Evolutionary conservation across 2,113 vertebrate species (phyloP).

Genomic region (Alaudala cheleensis): DNA sequence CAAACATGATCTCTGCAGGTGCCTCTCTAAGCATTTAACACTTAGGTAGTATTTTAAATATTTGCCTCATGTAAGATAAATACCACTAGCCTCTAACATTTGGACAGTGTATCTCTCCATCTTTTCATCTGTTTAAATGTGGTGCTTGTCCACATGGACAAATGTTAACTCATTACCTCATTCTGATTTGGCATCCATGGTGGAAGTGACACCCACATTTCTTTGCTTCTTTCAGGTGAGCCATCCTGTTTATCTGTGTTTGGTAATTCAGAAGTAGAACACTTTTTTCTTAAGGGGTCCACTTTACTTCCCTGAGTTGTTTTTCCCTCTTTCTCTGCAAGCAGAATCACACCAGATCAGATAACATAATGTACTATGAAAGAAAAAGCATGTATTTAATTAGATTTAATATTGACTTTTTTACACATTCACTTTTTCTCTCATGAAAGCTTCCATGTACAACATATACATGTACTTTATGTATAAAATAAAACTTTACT

Average conservation of each 20-base stretch:
- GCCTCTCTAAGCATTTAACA: background rate
- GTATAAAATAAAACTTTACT: background rate
- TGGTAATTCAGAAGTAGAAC: background rate
- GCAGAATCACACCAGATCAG: background rate
- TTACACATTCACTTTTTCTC: background rate
- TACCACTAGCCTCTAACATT: constrained; percentile 21
- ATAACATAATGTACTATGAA: background rate
- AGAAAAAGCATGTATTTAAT: background rate
- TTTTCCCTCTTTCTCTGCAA: constrained; percentile 60
- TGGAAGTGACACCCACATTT: background rate
- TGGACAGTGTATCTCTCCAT: background rate
- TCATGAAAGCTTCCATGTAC: background rate
- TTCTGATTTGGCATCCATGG: constrained; percentile 13
- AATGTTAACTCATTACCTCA: constrained; percentile 48
- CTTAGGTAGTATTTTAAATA: constrained; percentile 27
- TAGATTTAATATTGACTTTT: background rate
- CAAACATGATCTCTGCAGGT: background rate
- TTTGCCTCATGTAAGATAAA: constrained; percentile 6
- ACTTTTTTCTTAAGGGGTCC: background rate
- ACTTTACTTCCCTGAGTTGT: background rate
- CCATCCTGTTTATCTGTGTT: background rate
- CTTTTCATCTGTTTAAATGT: background rate
- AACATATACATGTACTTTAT: background rate
- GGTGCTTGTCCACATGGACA: background rate
- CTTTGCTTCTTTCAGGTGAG: background rate